Evolutionary conservation across 2,888 invertebrate genomes (phyloP).

Genomic region (Odiellus spinosus): DNA sequence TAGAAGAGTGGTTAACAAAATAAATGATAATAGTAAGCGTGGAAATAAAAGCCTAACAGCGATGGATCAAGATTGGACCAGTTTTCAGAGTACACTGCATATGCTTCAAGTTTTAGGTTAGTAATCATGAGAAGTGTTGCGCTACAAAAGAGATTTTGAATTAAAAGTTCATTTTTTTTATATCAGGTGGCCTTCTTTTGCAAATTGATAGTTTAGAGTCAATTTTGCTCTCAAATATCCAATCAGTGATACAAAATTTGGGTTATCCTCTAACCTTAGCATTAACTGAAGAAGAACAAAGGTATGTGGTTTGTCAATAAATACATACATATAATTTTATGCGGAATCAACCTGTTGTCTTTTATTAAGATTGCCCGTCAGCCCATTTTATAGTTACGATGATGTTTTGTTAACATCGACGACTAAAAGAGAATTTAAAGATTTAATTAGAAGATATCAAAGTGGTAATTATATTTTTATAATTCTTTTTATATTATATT

Average conservation of each 20-base stretch:
- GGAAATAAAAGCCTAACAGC: conserved; percentile 35
- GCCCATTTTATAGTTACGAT: conserved; percentile 14
- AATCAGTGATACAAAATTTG: conserved; percentile 34
- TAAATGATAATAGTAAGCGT: conserved; percentile 35
- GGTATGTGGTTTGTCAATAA: neutral
- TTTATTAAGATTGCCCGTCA: conserved; percentile 1
- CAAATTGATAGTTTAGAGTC: conserved; percentile 51
- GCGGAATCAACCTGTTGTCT: too few species aligned
- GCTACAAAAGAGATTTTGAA: too few species aligned
- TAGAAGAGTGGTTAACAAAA: conserved; percentile 44
- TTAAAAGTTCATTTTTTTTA: conserved; percentile 2
- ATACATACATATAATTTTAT: too few species aligned
- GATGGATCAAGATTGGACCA: conserved; percentile 42
- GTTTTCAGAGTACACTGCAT: conserved; percentile 34
- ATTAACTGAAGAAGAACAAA: conserved; percentile 2
- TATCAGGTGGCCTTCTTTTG: conserved; percentile 44
- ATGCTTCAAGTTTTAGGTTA: conserved; percentile 30
- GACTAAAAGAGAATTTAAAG: conserved; percentile 8
- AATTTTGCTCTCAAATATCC: conserved; percentile 41
- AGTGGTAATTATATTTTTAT: conserved; percentile 5
- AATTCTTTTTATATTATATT: too few species aligned
- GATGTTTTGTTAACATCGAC: conserved; percentile 9
- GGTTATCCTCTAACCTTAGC: conserved; percentile 22
- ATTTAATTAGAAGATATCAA: conserved; percentile 8
- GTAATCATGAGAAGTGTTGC: conserved; percentile 2